Evolutionary conservation across 2,888 invertebrate species (phyloP).

Genomic region (Hydrotaea cyrtoneurina): DNA sequence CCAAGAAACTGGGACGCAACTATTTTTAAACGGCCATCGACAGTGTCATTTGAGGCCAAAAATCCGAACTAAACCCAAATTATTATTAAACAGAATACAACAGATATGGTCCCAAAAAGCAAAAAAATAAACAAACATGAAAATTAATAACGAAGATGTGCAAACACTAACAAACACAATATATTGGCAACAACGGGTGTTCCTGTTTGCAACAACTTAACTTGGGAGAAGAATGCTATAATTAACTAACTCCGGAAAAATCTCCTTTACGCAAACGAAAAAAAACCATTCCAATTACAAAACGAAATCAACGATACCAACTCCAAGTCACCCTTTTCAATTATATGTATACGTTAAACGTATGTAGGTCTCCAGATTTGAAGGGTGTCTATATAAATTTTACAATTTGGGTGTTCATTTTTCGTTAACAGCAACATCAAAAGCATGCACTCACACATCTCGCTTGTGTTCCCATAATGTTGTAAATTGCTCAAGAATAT

Average conservation of each 20-base stretch:
- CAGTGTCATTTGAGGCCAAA: slow-evolving; percentile 45
- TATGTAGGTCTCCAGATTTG: slow-evolving; percentile 57
- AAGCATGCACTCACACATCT: neutral
- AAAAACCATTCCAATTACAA: neutral
- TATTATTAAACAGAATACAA: slow-evolving; percentile 4
- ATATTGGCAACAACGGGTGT: neutral
- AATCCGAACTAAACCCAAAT: slow-evolving; percentile 41
- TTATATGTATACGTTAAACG: neutral
- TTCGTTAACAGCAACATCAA: neutral
- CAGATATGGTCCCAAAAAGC: slow-evolving; percentile 8
- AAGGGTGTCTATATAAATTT: slow-evolving; percentile 34
- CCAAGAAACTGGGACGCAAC: neutral
- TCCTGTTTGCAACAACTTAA: neutral
- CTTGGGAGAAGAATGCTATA: no score
- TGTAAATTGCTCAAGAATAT: neutral
- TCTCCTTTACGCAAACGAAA: neutral
- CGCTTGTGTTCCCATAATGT: slow-evolving; percentile 27
- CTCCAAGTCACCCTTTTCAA: neutral
- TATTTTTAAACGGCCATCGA: slow-evolving; percentile 53
- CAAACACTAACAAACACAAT: slow-evolving; percentile 42
- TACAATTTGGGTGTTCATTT: slow-evolving; percentile 33
- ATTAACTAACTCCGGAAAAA: no score
- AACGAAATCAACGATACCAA: neutral
- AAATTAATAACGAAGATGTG: slow-evolving; percentile 54
- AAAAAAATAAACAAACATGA: slow-evolving; percentile 33